Percentiles rank a stretch among this genome's conserved stretches.
Conservation (phyloP, 2,113 vertebrate genomes). For the Cyphomyrus discorhynchus region DNA sequence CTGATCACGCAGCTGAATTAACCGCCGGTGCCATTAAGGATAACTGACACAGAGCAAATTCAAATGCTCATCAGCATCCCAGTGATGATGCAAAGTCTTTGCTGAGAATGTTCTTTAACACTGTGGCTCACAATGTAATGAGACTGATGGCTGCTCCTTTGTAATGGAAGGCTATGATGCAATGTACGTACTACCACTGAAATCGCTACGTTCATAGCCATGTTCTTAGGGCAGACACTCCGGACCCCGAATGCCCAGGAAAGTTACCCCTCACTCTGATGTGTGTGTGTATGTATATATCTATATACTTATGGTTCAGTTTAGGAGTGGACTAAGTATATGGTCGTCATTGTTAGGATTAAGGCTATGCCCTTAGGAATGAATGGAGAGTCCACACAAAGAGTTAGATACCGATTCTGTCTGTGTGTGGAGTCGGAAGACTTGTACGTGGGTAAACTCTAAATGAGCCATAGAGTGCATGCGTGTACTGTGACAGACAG, state of each 20-base stretch:
- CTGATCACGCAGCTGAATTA: neutral
- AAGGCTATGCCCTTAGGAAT: neutral
- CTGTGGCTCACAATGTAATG: neutral
- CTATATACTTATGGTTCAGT: neutral
- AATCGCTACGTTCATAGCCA: neutral
- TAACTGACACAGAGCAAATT: slow-evolving; percentile 6
- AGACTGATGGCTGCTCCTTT: neutral
- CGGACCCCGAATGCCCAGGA: neutral
- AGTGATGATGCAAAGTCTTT: neutral
- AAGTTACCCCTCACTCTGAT: neutral
- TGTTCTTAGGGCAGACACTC: neutral
- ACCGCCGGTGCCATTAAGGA: neutral
- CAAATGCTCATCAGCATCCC: neutral
- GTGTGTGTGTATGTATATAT: neutral
- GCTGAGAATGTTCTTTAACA: neutral
- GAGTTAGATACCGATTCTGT: too few relatives aligned
- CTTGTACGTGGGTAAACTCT: neutral
- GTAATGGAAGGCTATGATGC: neutral
- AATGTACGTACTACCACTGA: neutral
- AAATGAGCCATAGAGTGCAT: neutral
- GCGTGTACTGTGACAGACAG: neutral
- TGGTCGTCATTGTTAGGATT: neutral
- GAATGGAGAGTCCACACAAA: neutral
- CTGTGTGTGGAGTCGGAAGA: neutral
- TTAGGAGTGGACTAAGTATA: neutral